These are phyloP conservation scores for Peromyscus leucopus DNA, from an alignment of 2,113 vertebrate species.

Conservation along the genomic window DNA sequence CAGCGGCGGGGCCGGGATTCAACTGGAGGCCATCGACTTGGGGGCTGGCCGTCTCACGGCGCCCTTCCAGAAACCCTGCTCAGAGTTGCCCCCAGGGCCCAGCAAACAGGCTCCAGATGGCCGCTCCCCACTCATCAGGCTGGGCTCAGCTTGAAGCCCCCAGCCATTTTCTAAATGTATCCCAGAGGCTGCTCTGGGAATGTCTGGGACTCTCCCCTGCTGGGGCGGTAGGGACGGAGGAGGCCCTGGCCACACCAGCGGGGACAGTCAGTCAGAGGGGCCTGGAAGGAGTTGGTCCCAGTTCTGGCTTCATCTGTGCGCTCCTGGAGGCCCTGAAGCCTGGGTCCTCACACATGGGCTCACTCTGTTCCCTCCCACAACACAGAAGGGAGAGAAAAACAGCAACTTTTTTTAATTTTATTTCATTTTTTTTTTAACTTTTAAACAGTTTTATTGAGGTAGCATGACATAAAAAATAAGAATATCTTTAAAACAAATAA, in stretches of 20 bases:
- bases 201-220: neutral
- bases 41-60: neutral
- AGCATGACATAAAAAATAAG: no score
- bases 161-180: slow-evolving; percentile 63
- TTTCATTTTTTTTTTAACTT: no score
- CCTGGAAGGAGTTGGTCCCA: no score
- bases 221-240: neutral
- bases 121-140: neutral
- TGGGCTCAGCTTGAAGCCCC: slow-evolving; percentile 25
- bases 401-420: neutral
- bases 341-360: neutral
- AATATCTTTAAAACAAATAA: no score
- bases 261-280: neutral
- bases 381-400: neutral
- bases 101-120: slow-evolving; percentile 69
- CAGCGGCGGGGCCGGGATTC: neutral
- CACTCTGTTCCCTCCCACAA: no score
- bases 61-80: neutral
- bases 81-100: slow-evolving; percentile 38
- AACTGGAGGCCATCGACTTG: neutral
- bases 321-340: neutral
- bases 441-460: no score
- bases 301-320: neutral
- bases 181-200: slow-evolving; percentile 53
- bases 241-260: neutral